Percentiles rank a stretch among this genome's conserved stretches.
These are phyloP conservation scores for Lithophane semibrunnea DNA, from an alignment of 2,888 invertebrate species.

Conservation along the genomic window DNA sequence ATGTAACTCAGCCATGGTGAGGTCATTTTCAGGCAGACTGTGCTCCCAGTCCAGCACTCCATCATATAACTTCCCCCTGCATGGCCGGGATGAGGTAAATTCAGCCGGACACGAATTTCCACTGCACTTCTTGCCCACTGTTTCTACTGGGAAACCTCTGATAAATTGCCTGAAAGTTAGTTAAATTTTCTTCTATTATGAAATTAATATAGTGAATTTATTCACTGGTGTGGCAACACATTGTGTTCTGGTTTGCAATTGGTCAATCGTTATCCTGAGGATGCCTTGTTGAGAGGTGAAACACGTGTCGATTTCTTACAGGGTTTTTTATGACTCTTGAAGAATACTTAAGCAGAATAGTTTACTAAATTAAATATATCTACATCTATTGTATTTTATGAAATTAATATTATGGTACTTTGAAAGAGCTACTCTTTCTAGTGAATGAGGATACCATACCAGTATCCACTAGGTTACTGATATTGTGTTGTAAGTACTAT, in stretches of 20 bases:
- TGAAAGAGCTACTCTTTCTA: not conserved
- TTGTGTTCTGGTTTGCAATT: too few relatives aligned
- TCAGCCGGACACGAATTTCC: constrained; percentile 93
- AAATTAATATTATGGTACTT: too few relatives aligned
- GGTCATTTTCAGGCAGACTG: constrained; percentile 96
- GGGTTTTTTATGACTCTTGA: too few relatives aligned
- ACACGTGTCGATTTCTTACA: too few relatives aligned
- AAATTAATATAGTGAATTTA: too few relatives aligned
- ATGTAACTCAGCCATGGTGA: constrained; percentile 95
- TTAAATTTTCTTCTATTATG: too few relatives aligned
- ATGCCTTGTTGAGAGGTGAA: too few relatives aligned
- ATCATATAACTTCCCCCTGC: constrained; percentile 96
- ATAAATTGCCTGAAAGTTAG: constrained; percentile 93
- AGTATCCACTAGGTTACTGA: not conserved
- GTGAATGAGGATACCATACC: not conserved
- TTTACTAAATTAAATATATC: too few relatives aligned
- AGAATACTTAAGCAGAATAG: too few relatives aligned
- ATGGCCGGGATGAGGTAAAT: constrained; percentile 93
- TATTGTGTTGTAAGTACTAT: not conserved
- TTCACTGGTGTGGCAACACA: too few relatives aligned
- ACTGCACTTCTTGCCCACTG: constrained; percentile 94
- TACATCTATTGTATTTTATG: too few relatives aligned
- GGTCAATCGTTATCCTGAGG: too few relatives aligned
- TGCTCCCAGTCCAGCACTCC: constrained; percentile 99
- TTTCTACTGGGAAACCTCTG: constrained; percentile 93